Conservation (phyloP, 2,888 invertebrate genomes). For the Limenitis camilla region DNA sequence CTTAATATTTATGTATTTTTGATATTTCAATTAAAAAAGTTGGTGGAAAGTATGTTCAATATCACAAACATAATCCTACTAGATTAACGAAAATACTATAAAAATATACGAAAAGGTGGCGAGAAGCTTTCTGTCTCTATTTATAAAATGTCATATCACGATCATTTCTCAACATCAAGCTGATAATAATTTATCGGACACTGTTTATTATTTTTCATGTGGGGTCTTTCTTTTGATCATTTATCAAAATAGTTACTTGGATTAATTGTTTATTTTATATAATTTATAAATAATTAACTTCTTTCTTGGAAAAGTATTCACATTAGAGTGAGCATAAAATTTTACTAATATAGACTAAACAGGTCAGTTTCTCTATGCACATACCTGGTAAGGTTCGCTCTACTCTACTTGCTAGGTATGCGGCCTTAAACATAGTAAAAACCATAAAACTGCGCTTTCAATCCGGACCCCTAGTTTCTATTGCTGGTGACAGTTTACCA, state of each 20-base stretch:
- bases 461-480: conserved; percentile 62
- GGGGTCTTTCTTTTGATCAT: conserved; percentile 18
- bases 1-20: no score
- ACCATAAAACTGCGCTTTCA: conserved; percentile 62
- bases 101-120: no score
- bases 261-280: no score
- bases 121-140: conserved; percentile 26
- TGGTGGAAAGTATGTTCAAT: background rate
- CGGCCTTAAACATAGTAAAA: conserved; percentile 44
- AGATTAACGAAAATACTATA: no score
- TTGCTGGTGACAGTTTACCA: conserved; percentile 46
- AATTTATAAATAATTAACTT: no score
- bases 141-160: conserved; percentile 24
- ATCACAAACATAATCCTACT: background rate
- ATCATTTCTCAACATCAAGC: conserved; percentile 26
- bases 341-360: background rate
- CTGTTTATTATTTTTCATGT: conserved; percentile 25
- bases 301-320: background rate
- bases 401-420: conserved; percentile 37
- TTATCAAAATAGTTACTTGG: background rate
- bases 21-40: background rate
- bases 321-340: background rate
- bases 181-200: conserved; percentile 14
- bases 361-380: conserved; percentile 8
- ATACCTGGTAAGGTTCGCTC: conserved; percentile 28